phyloP scores from a whole-genome alignment of 1,140 invertebrate genomes.

The Tachypleus tridentatus region DNA sequence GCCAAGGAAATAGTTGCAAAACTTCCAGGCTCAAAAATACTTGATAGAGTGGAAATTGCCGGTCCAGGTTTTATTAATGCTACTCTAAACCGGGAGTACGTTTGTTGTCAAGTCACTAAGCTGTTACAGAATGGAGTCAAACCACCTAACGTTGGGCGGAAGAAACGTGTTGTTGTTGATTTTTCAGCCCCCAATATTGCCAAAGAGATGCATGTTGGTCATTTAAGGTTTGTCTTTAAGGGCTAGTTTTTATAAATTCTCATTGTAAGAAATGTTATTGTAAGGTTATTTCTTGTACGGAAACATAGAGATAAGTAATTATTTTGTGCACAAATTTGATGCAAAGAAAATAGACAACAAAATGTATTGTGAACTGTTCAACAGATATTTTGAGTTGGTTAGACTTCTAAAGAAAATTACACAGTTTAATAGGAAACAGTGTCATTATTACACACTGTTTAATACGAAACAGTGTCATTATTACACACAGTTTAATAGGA shows the following conservation, averaged over 20 bases:
- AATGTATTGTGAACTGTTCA: too few relatives aligned
- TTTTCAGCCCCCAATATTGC: conserved; percentile 99
- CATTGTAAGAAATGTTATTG: too few relatives aligned
- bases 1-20: conserved; percentile 62
- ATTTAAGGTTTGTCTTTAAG: conserved; percentile 52
- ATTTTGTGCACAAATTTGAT: too few relatives aligned
- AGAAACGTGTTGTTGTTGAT: conserved; percentile 71
- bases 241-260: background rate
- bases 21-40: conserved; percentile 48
- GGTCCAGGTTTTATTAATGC: conserved; percentile 95
- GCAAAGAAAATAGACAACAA: too few relatives aligned
- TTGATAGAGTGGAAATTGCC: conserved; percentile 67
- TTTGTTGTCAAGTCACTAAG: conserved; percentile 42
- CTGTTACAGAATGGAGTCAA: conserved; percentile 58
- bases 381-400: too few relatives aligned
- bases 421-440: too few relatives aligned
- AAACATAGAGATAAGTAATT: too few relatives aligned
- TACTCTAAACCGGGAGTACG: conserved; percentile 55
- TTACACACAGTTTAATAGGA: too few relatives aligned
- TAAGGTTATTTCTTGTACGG: too few relatives aligned
- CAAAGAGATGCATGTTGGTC: conserved; percentile 99
- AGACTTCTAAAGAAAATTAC: too few relatives aligned
- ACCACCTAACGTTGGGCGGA: conserved; percentile 41
- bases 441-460: too few relatives aligned
- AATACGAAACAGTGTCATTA: too few relatives aligned